Evolutionary conservation across 2,113 vertebrate species (phyloP).

Genomic region (Eublepharis macularius): DNA sequence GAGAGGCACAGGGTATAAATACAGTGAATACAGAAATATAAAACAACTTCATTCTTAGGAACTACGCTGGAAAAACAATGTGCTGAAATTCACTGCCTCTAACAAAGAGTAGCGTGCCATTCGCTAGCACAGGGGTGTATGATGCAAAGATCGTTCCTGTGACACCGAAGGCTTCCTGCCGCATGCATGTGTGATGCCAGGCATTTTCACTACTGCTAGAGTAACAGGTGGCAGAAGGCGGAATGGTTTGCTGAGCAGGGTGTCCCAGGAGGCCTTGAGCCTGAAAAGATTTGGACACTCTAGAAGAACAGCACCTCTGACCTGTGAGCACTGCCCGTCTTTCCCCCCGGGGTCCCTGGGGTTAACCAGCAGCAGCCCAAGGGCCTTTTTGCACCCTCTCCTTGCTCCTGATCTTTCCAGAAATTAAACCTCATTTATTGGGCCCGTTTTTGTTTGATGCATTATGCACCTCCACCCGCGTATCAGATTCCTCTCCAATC

Average conservation of each 20-base stretch:
- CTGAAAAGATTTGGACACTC: neutral
- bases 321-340: no score
- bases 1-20: no score
- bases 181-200: neutral
- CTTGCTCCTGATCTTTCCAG: no score
- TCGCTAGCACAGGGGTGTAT: neutral
- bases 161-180: neutral
- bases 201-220: neutral
- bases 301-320: no score
- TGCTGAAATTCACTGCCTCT: neutral
- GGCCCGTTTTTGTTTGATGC: no score
- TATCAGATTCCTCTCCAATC: no score
- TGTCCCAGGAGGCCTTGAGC: neutral
- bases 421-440: no score
- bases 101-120: neutral
- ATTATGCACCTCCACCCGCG: no score
- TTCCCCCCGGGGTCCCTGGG: no score
- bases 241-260: neutral
- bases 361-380: no score
- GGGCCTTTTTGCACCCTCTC: no score
- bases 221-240: neutral
- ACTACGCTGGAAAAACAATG: neutral
- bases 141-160: neutral
- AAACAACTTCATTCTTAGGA: neutral
- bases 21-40: no score